Evolutionary conservation across 2,888 invertebrate genomes (phyloP), one percentile per base, ranked within the genome.

Genomic region (Andrena trimmerana): DNA sequence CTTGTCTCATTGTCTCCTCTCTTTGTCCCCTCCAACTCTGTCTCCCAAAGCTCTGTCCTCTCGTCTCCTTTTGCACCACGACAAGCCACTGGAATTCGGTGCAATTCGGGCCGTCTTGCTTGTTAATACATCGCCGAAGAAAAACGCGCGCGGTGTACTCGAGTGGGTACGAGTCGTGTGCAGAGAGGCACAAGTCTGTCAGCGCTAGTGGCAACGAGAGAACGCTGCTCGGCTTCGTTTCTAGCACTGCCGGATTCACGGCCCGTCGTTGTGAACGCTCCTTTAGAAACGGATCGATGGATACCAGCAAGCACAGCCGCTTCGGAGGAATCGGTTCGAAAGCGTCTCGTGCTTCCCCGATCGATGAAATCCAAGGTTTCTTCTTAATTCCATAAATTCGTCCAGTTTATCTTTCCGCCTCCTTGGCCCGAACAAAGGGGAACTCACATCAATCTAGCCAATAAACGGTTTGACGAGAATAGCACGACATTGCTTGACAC

Each of bases 241-340:
- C 20, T 13, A 16, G 10, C 6, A 4, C 10, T 2, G 42, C 6
- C n/a, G 10, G 16, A 7, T 8, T 24, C 8, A 31, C 42, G 33
- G 63, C 52, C 69, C 42, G 50, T 54, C 78, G 70, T 42, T 83
- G 86, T 83, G 86, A 75, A 86, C 78, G 77, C 74, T 36, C 78
- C 83, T 80, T 86, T 81, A 87, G 84, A 74, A 76, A 76, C 81
- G 81, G 85, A 85, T 87, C 85, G 86, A 86, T 87, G 74, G 67
- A 70, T 73, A 70, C 59, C 54, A 74, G 73, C 65, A 66, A 42
- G 54, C 81, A 67, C 57, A 65, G 69, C 7, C 31, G 66, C 57
- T 54, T 73, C 75, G 24, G 57, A 72, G 72, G 85, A 85, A 85
- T 78, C 70, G 84, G 78, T 70, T 78, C 69, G 70, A 81, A 84